Base-by-base conservation (phyloP, 2,888 invertebrate genomes). In the Hedya salicella region DNA sequence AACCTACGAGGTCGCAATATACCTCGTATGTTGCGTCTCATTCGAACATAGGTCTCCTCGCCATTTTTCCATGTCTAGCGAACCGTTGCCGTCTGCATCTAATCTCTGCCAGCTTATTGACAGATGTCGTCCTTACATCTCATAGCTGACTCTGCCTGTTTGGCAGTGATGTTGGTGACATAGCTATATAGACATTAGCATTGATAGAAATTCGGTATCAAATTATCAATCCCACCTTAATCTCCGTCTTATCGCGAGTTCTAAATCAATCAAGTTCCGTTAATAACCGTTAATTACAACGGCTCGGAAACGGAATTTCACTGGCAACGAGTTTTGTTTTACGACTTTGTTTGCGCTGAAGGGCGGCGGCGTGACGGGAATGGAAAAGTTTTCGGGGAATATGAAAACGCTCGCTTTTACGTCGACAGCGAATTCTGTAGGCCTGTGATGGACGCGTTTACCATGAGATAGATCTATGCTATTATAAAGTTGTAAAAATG, bases 301-400 rank as follows among this genome's bases (percentile, higher is more conserved):
- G 56, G 53, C n/a, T 9, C 25, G 40, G 61, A 52, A 14, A 14
- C 25, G 53, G 54, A 61, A 32, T 66, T 66, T 42, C 61, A 61
- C 54, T 54, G 54, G 48, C 54, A 49, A 61, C 60, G 66, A 66
- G 66, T 66, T 61, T 66, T 66, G 66, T 66, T 66, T 66, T 66
- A 66, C 60, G 66, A 54, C 54, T 66, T 61, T 61, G 61, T 66
- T 66, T 61, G 46, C 50, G 56, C 21, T 56, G 44, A 59, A 62
- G 50, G 42, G 44, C 17, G 50, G 25, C 2, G 48, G 25, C 4
- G n/a, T 19, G 19, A 2, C 16, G 6, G 63, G 8, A 32, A 42
- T 13, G 54, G 13, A 8, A 3, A 62, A 19, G 2, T 19, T 44
- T 36, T 25, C 9, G 4, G 2, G 19, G n/a, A 2, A 17, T 36